Conservation (phyloP, 2,888 invertebrate genomes). For the Meliscaeva auricollis region DNA sequence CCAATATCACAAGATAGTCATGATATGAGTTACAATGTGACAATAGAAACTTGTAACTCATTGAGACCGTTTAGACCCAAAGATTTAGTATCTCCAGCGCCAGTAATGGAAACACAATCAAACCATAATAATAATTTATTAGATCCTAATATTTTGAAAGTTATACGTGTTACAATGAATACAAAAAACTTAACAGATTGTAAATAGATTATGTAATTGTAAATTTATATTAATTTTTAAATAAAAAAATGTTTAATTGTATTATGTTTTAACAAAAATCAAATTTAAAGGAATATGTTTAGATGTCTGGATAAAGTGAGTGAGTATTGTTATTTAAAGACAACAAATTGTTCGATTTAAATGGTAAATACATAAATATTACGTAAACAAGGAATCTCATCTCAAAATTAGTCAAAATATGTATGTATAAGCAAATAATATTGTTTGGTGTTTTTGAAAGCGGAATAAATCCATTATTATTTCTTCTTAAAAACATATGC, state of each 20-base stretch:
- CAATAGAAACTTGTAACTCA: slow-evolving; percentile 6
- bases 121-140: slow-evolving; percentile 35
- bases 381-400: too few species aligned
- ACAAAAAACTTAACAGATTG: slow-evolving; percentile 14
- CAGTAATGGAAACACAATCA: not conserved
- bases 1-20: slow-evolving; percentile 10
- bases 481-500: too few species aligned
- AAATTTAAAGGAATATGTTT: too few species aligned
- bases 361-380: too few species aligned
- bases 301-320: too few species aligned
- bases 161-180: slow-evolving; percentile 67
- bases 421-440: too few species aligned
- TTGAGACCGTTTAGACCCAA: slow-evolving; percentile 6
- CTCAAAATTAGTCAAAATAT: too few species aligned
- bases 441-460: too few species aligned
- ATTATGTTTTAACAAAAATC: too few species aligned
- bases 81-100: not conserved
- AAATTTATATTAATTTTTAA: not conserved
- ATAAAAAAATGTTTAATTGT: not conserved
- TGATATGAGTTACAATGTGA: slow-evolving; percentile 27
- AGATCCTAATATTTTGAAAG: slow-evolving; percentile 65
- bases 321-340: too few species aligned
- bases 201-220: not conserved
- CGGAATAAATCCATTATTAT: too few species aligned
- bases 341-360: too few species aligned